Base-by-base conservation (phyloP, 1,140 invertebrate species). In the Brachionus manjavacas region DNA sequence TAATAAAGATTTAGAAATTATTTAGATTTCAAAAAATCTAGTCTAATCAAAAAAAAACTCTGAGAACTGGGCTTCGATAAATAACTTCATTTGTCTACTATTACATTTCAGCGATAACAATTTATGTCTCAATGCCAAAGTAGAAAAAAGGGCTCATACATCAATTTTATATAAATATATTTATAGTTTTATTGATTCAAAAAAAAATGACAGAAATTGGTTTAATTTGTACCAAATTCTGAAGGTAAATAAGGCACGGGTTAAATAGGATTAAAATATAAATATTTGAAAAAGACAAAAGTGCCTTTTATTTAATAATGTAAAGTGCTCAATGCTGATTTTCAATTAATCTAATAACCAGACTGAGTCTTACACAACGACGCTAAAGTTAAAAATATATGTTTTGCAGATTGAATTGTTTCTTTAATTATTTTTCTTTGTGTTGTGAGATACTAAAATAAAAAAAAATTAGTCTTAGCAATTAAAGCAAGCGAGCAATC, bases 171-270 rank as follows among this genome's bases (percentile, higher is more conserved):
- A 68, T 31, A 68, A 68, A 68, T 68, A 68, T 68, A 68, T 68
- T 68, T 68, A 68, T 68, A 55, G 52, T 55, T 55, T n/a, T 68
- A 28, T 28, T 68, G 8, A 35, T 68, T 64, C 28, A 9, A 68
- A 31, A 68, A 16, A 68, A 31, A 28, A 11, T 31, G 11, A 28
- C 14, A 68, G 64, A 68, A 35, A 68, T 16, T 72, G 28, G n/a
- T 16, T 28, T n/a, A 35, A 39, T 16, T 12, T 41, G n/a, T 39
- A 35, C n/a, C n/a, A 20, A 72, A n/a, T 72, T 72, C 16, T 4
- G n/a, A 2, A 39, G n/a, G n/a, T 76, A 28, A 23, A 46, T 76
- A 76, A 76, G 72, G 72, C 72, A 76, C 72, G 72, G 72, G 72
- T 49, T 76, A 49, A 76, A 76, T 76, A 72, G 64, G 64, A 28